Evolutionary conservation across 2,797 vertebrate genomes (phyloP).

Genomic region (Artibeus jamaicensis): DNA sequence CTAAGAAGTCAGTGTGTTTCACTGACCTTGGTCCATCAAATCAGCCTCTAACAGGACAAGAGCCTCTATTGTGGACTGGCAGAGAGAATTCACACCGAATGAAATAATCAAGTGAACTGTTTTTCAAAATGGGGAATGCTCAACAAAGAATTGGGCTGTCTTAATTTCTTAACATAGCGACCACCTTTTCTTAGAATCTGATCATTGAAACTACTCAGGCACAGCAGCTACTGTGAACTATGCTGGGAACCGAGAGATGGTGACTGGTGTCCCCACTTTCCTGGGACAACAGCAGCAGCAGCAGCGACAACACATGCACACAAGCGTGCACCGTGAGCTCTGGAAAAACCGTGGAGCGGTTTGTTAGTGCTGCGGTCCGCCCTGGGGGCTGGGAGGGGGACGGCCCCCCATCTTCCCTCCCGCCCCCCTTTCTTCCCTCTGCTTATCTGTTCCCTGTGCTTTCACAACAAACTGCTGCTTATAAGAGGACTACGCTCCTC

Average conservation of each 20-base stretch:
- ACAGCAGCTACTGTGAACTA: rapidly evolving
- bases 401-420: too few species aligned
- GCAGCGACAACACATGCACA: rapidly evolving
- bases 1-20: constrained; percentile 31
- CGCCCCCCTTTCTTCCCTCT: rapidly evolving
- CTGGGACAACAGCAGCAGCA: not conserved
- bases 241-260: rapidly evolving
- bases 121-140: not conserved
- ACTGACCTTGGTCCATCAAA: not conserved
- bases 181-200: not conserved
- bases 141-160: not conserved
- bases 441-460: not conserved
- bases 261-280: rapidly evolving
- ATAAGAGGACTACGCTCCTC: not conserved
- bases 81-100: not conserved
- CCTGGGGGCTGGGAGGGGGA: not conserved
- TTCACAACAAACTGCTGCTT: not conserved
- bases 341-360: rapidly evolving
- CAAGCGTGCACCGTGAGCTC: rapidly evolving
- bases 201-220: not conserved
- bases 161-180: not conserved
- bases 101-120: not conserved
- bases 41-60: not conserved
- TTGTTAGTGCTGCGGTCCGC: rapidly evolving
- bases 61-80: not conserved